Evolutionary conservation across 2,888 invertebrate genomes (phyloP), one percentile per base, ranked within the genome.

Genomic region (Ectemnius continuus): DNA sequence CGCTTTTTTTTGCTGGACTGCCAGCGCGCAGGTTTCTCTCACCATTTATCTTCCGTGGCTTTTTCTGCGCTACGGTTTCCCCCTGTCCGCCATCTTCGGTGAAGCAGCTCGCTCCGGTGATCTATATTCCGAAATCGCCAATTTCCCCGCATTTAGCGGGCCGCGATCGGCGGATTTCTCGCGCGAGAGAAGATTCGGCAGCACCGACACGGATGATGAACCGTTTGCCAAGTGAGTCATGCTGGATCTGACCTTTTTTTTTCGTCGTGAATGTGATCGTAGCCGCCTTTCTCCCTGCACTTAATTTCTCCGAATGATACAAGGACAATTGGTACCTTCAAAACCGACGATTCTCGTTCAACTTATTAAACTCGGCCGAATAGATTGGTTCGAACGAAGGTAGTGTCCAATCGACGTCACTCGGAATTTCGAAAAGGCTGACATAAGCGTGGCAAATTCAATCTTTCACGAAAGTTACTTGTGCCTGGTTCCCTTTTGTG

Each of bases 241-340:
- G 47, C 52, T 73, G 65, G 63, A 67, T 66, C 66, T 71, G 69
- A 69, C 70, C 67, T 47, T 75, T 82, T 76, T 82, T 76, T 69
- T 73, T 48, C 61, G 20, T 20, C 16, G 11, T 58, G 58, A 56
- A 69, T 18, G 14, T 48, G 59, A 61, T 73, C 68, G 60, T 60
- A 52, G 52, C n/a, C 59, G 59, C 73, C 75, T 77, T 70, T 71
- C 71, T 68, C 77, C 71, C 23, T 11, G 61, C 48, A 62, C 58
- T 65, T 70, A 71, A 79, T 77, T 73, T 82, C 76, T 76, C 72
- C 36, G 13, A 23, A 45, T 60, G 47, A 61, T 46, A 52, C 48
- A 36, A 48, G 36, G 46, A 58, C 52, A 28, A 8, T 56, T 46
- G 46, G 61, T 61, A 73, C 67, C 67, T 36, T 36, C 8, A 52